A percentile compares a stretch with the other conserved stretches of the same genome.
phyloP scores from a whole-genome alignment of 2,797 vertebrate genomes.

The Clarias fuscus region DNA sequence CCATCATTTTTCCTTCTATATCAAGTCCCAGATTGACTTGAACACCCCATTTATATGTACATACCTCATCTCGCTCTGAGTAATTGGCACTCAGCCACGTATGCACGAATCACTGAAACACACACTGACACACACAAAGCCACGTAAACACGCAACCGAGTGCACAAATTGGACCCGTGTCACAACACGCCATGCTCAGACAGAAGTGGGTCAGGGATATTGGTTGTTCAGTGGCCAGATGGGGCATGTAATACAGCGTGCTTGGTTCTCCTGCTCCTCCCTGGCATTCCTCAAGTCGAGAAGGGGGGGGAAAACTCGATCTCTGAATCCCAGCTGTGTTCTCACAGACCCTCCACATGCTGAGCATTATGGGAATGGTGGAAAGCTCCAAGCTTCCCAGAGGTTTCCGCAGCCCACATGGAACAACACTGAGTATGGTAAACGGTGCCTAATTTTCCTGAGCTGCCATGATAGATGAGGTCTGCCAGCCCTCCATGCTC shows the following conservation, averaged over 20 bases:
- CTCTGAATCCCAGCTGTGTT: constrained; percentile 23
- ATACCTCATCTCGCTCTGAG: not conserved
- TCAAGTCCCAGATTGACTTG: too few species aligned
- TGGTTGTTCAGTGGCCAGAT: constrained; percentile 37
- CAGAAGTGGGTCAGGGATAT: constrained; percentile 33
- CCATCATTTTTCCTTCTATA: too few species aligned
- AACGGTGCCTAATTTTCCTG: constrained; percentile 62
- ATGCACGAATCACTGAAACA: not conserved
- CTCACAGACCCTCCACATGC: not conserved
- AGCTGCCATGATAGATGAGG: constrained; percentile 60
- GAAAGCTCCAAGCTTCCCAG: not conserved
- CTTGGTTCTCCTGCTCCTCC: constrained; percentile 17
- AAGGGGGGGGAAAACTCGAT: constrained; percentile 8
- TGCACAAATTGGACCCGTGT: constrained; percentile 27
- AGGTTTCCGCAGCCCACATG: not conserved
- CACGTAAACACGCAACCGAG: not conserved
- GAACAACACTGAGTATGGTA: constrained; percentile 53
- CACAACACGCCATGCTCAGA: constrained; percentile 1
- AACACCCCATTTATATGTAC: not conserved
- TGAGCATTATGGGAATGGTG: not conserved
- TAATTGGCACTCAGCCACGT: not conserved
- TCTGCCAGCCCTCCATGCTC: constrained; percentile 56
- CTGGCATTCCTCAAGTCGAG: constrained; percentile 1
- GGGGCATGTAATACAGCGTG: constrained; percentile 20
- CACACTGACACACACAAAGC: not conserved